Evolutionary conservation across 2,797 vertebrate genomes (phyloP), one percentile per base, ranked within the genome.

Genomic region (Hydrolagus colliei): DNA sequence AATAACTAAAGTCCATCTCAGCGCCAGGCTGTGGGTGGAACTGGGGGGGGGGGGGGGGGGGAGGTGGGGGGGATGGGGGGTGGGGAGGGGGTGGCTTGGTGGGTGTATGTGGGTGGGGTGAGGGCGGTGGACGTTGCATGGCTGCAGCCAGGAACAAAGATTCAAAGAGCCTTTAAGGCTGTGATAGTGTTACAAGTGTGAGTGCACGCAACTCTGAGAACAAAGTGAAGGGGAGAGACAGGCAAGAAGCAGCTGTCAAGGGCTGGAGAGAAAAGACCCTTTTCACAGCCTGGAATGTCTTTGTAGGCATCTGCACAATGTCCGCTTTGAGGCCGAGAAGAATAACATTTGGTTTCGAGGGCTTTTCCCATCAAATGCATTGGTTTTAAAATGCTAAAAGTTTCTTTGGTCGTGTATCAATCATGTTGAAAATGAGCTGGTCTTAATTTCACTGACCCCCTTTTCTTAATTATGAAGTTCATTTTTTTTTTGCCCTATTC

Each of bases 311-410:
- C 89, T 89, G 91, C 93, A 94, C 94, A 95, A 94, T 94, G 93
- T 94, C 91, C 92, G 92, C 94, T 94, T 95, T 95, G 93, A 95
- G 92, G 91, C 90, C 86, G 90, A 92, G 91, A 94, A 94, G 94
- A 93, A 94, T 93, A 95, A 95, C 93, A 94, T 94, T 94, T 93
- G 93, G 92, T 93, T 93, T 95, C 91, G 92, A 93, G 91, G 72
- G 91, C 94, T 93, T 86, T 93, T 93, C 92, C 93, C 93, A 92
- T 93, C 92, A 86, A 92, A 91, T 89, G 91, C 90, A 93, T 92
- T 91, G 79, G 79, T 84, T 68, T 71, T 27, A 27, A 84, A 71
- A 84, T 68, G 79, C 32, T 84, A 71, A 84, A 84, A 41, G 22
- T 84, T 84, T 52, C 65, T 84, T 84, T 84, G 65, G 79, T 68